Evolutionary conservation across 2,888 invertebrate genomes (phyloP).

Genomic region (Hydropsyche betteni): DNA sequence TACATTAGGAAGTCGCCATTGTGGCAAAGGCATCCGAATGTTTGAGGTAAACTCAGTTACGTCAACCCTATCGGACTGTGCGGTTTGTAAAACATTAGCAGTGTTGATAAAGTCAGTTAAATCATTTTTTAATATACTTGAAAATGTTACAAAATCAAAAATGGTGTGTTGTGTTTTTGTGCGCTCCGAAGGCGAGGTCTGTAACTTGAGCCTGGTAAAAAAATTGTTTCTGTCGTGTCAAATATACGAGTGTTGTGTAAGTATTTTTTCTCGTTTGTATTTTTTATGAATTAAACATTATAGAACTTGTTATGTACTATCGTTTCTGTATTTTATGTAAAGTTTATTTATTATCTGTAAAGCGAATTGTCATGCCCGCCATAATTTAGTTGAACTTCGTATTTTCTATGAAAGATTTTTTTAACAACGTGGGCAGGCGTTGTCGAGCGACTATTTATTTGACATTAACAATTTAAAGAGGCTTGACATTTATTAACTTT

Average conservation of each 20-base stretch:
- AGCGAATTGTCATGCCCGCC: slow-evolving; percentile 28
- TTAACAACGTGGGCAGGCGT: slow-evolving; percentile 25
- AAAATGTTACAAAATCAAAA: background rate
- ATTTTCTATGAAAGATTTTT: slow-evolving; percentile 29
- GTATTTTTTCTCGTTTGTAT: slow-evolving; percentile 15
- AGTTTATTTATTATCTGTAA: slow-evolving; percentile 30
- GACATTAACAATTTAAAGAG: slow-evolving; percentile 35
- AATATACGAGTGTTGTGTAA: slow-evolving; percentile 24
- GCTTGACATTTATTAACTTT: slow-evolving; percentile 19
- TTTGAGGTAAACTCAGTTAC: slow-evolving; percentile 47
- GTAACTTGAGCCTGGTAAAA: slow-evolving; percentile 19
- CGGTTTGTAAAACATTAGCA: slow-evolving; percentile 39
- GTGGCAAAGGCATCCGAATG: slow-evolving; percentile 46
- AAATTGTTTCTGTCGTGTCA: slow-evolving; percentile 10
- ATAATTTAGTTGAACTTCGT: slow-evolving; percentile 15
- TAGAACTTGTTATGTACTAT: slow-evolving; percentile 13
- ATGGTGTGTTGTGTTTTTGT: background rate
- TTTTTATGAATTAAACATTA: slow-evolving; percentile 15
- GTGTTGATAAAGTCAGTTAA: too few species aligned
- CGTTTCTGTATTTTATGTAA: slow-evolving; percentile 20
- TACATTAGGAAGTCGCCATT: slow-evolving; percentile 50
- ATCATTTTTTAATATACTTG: background rate
- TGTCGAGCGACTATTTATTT: slow-evolving; percentile 23
- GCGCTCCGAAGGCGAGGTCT: background rate
- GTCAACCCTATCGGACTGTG: slow-evolving; percentile 45